phyloP scores from a whole-genome alignment of 2,888 invertebrate genomes.

The Pseudanteris insignis region DNA sequence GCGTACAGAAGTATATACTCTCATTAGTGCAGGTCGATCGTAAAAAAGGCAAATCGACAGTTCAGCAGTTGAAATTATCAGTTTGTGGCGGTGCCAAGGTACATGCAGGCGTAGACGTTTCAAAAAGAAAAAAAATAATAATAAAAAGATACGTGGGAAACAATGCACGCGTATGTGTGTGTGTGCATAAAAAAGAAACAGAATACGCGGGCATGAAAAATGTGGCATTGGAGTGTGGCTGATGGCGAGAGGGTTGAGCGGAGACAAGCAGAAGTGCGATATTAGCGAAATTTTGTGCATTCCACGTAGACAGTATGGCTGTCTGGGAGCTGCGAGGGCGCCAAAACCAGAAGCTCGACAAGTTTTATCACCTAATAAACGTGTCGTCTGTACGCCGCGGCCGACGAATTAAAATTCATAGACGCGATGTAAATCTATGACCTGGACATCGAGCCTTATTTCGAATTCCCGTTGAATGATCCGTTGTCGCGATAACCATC shows the following conservation, averaged over 20 bases:
- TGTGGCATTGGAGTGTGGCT: slow-evolving; percentile 34
- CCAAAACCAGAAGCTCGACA: slow-evolving; percentile 50
- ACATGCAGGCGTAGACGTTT: too few species aligned
- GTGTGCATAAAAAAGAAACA: background rate
- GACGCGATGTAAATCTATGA: slow-evolving; percentile 57
- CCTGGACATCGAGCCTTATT: slow-evolving; percentile 5
- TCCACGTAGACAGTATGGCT: slow-evolving; percentile 51
- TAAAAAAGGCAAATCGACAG: too few species aligned
- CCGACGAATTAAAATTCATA: slow-evolving; percentile 59
- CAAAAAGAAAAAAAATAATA: too few species aligned
- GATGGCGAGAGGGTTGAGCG: slow-evolving; percentile 21
- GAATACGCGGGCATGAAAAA: slow-evolving; percentile 32
- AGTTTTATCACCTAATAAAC: slow-evolving; percentile 64
- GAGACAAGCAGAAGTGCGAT: slow-evolving; percentile 47
- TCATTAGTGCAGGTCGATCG: too few species aligned
- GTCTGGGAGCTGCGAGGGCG: slow-evolving; percentile 46
- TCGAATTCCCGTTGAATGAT: too few species aligned
- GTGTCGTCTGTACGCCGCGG: slow-evolving; percentile 58
- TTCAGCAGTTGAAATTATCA: background rate
- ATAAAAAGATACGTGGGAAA: too few species aligned
- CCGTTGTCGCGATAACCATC: too few species aligned
- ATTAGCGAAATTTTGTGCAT: slow-evolving; percentile 60
- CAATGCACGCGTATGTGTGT: background rate
- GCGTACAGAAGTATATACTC: too few species aligned
- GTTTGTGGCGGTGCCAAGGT: too few species aligned